phyloP scores from a whole-genome alignment of 2,888 invertebrate species.

The Cantharis lateralis region DNA sequence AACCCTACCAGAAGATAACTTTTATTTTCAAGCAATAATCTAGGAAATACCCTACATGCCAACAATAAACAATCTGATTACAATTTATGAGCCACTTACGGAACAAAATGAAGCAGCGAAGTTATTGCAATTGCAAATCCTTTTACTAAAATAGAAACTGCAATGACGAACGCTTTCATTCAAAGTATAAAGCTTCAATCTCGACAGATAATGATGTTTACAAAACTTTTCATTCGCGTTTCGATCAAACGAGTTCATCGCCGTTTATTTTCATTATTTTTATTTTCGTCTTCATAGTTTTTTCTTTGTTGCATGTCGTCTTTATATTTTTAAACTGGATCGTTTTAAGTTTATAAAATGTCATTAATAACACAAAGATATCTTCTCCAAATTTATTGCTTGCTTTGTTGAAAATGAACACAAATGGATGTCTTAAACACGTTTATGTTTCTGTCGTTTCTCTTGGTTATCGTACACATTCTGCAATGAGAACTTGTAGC shows the following conservation, averaged over 20 bases:
- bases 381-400: constrained; percentile 1
- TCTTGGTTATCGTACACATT: background rate
- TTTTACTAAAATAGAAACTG: constrained; percentile 11
- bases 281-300: background rate
- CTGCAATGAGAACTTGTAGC: background rate
- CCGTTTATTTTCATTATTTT: constrained; percentile 14
- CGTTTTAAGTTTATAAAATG: background rate
- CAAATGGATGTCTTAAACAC: background rate
- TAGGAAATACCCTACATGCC: background rate
- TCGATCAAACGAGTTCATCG: constrained; percentile 11
- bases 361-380: constrained; percentile 9
- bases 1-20: background rate
- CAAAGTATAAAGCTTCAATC: constrained; percentile 12
- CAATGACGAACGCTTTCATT: constrained; percentile 13
- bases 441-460: background rate
- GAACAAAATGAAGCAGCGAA: background rate
- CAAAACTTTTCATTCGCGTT: constrained; percentile 19
- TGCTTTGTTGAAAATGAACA: background rate
- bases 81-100: background rate
- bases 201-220: constrained; percentile 18
- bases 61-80: background rate
- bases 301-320: background rate
- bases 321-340: background rate
- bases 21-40: background rate
- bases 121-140: background rate